Percentiles rank a stretch among this genome's conserved stretches.
Evolutionary conservation across 2,797 vertebrate genomes (phyloP).

Genomic region (Pempheris klunzingeri): DNA sequence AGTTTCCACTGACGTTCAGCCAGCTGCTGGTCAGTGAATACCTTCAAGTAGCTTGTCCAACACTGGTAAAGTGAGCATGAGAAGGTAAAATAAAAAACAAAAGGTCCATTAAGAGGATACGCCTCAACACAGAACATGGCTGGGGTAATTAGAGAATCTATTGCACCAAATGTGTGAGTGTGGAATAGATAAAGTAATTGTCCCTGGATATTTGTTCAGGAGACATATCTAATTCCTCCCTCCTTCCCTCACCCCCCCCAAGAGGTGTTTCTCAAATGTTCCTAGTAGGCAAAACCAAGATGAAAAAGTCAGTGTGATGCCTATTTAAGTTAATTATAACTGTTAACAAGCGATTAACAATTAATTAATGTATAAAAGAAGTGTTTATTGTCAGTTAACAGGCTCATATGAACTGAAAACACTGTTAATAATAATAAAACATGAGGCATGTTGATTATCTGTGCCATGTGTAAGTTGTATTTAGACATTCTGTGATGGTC

Average conservation of each 20-base stretch:
- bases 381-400: neutral
- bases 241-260: neutral
- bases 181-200: conserved; percentile 15
- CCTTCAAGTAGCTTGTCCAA: no score
- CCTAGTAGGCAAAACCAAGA: neutral
- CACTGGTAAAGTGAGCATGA: no score
- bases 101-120: neutral
- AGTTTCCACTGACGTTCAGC: neutral
- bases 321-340: neutral
- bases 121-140: conserved; percentile 9
- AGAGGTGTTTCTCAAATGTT: neutral
- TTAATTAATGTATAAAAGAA: neutral
- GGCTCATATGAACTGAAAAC: conserved; percentile 12
- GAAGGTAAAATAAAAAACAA: no score
- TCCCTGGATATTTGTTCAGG: conserved; percentile 12
- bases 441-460: neutral
- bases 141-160: conserved; percentile 7
- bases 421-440: neutral
- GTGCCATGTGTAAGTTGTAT: neutral
- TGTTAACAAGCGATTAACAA: neutral
- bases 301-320: neutral
- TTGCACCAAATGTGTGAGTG: neutral
- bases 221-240: neutral
- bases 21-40: no score
- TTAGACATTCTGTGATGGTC: neutral